Evolutionary conservation across 2,113 vertebrate genomes (phyloP).

Genomic region (Pimephales promelas): DNA sequence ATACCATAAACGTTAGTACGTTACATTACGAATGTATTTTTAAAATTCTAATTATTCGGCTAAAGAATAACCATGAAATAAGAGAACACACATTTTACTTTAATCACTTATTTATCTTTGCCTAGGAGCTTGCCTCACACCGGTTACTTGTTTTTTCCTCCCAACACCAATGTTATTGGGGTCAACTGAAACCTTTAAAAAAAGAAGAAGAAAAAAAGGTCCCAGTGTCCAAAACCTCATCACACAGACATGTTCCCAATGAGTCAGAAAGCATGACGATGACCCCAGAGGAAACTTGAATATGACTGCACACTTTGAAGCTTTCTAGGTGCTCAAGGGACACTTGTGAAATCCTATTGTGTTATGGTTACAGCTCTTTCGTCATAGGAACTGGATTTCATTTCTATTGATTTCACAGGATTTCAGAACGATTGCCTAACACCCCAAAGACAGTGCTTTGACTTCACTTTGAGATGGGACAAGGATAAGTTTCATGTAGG

Average conservation of each 20-base stretch:
- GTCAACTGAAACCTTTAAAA: background rate
- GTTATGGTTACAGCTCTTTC: constrained; percentile 39
- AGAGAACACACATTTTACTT: background rate
- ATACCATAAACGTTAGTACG: background rate
- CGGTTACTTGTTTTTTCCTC: background rate
- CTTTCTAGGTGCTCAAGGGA: constrained; percentile 32
- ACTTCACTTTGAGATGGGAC: background rate
- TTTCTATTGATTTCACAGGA: constrained; percentile 27
- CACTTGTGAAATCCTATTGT: constrained; percentile 29
- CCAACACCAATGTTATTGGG: background rate
- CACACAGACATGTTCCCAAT: constrained; percentile 29
- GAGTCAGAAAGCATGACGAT: constrained; percentile 31
- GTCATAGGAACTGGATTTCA: constrained; percentile 21
- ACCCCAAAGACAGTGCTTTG: constrained; percentile 36
- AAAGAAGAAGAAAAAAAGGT: background rate
- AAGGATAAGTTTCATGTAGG: constrained; percentile 6
- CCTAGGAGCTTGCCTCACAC: background rate
- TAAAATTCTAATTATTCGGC: background rate
- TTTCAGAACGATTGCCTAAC: constrained; percentile 23
- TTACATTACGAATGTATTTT: background rate
- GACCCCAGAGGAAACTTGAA: constrained; percentile 35
- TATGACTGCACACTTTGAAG: constrained; percentile 19
- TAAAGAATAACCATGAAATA: background rate
- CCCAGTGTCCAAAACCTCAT: constrained; percentile 28
- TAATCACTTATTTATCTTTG: background rate